These are phyloP conservation scores for Galbula dea DNA, from an alignment of 2,113 vertebrate species.

Conservation along the genomic window DNA sequence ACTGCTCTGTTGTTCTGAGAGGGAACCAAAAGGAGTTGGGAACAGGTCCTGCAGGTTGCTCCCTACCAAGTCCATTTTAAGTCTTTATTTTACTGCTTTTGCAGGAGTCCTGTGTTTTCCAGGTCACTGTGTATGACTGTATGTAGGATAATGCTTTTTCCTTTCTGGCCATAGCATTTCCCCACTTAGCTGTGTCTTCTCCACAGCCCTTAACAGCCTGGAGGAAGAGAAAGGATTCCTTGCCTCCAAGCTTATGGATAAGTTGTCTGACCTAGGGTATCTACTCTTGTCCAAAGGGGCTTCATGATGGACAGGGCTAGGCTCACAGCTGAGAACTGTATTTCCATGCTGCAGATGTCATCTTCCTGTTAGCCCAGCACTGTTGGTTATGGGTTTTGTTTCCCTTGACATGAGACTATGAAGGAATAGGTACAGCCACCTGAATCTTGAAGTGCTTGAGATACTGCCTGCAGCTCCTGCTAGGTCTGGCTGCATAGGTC, in stretches of 20 bases:
- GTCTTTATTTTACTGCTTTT: neutral
- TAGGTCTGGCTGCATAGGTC: neutral
- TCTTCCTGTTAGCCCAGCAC: neutral
- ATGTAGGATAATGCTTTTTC: neutral
- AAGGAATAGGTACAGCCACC: neutral
- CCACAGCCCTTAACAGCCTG: neutral
- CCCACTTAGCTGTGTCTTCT: neutral
- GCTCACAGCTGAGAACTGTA: neutral
- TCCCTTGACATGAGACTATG: neutral
- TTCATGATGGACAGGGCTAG: neutral
- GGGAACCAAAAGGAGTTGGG: neutral
- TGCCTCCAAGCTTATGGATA: neutral
- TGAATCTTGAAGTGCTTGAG: neutral
- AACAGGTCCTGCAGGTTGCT: neutral
- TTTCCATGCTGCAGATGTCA: neutral
- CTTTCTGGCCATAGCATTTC: neutral
- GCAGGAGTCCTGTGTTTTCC: neutral
- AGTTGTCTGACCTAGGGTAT: too few species aligned
- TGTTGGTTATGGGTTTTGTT: neutral
- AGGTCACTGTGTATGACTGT: neutral
- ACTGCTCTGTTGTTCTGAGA: neutral
- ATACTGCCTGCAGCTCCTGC: neutral
- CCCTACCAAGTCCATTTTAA: neutral
- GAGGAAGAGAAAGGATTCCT: neutral
- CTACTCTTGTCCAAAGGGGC: neutral